Evolutionary conservation across 2,888 invertebrate species (phyloP).

Genomic region (Chaetogeoica ovagalla): DNA sequence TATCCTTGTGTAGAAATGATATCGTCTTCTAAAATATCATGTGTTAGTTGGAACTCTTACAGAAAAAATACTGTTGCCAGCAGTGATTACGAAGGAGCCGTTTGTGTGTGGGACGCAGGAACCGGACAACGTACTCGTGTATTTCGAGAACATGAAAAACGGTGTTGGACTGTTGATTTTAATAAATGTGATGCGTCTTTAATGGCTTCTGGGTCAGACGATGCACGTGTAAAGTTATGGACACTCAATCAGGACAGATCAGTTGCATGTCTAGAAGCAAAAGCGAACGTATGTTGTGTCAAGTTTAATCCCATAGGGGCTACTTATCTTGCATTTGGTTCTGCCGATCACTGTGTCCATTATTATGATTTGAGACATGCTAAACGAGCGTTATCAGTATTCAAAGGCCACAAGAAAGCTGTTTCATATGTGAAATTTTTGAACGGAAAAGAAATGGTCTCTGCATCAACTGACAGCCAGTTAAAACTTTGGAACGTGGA

Average conservation of each 20-base stretch:
- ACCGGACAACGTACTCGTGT: constrained; percentile 75
- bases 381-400: constrained; percentile 77
- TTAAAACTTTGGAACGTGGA: constrained; percentile 89
- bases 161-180: constrained; percentile 96
- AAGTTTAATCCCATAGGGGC: constrained; percentile 84
- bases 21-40: constrained; percentile 90
- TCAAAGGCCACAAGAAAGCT: constrained; percentile 89
- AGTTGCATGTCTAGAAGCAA: constrained; percentile 85
- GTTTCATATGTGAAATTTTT: constrained; percentile 93
- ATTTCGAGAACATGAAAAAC: constrained; percentile 88
- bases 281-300: constrained; percentile 94
- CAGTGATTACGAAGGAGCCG: constrained; percentile 92
- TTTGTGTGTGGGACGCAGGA: constrained; percentile 88
- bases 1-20: constrained; percentile 91
- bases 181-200: constrained; percentile 86
- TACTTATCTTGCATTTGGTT: constrained; percentile 89
- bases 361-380: constrained; percentile 90
- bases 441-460: constrained; percentile 81
- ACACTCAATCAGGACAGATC: constrained; percentile 84
- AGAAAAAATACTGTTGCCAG: constrained; percentile 85
- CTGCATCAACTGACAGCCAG: constrained; percentile 89
- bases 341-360: constrained; percentile 96
- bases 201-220: constrained; percentile 90
- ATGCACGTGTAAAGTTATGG: constrained; percentile 91
- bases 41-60: constrained; percentile 91